A percentile compares a stretch with the other conserved stretches of the same genome.
These are phyloP conservation scores for Taurulus bubalis DNA, from an alignment of 2,113 vertebrate genomes.

Conservation along the genomic window DNA sequence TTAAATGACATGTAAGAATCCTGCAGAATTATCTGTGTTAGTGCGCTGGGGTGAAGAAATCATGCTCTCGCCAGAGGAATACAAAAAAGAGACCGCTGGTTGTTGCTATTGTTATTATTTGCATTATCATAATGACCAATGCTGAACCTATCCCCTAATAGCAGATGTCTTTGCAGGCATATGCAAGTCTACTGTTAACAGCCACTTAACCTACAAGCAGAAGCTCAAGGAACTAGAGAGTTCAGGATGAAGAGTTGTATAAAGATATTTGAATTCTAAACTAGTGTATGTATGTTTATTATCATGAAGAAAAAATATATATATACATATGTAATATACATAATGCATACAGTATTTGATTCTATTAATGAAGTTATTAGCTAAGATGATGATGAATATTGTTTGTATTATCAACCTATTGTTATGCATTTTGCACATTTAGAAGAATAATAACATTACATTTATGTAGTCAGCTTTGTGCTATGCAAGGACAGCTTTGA, in stretches of 20 bases:
- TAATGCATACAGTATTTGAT: slow-evolving; percentile 81
- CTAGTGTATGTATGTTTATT: slow-evolving; percentile 84
- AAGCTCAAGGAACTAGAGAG: slow-evolving; percentile 68
- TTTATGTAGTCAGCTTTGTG: slow-evolving; percentile 95
- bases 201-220: slow-evolving; percentile 67
- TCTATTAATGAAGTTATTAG: slow-evolving; percentile 80
- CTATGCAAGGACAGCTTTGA: slow-evolving; percentile 96
- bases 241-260: slow-evolving; percentile 78
- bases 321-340: slow-evolving; percentile 84
- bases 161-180: slow-evolving; percentile 53
- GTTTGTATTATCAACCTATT: slow-evolving; percentile 89
- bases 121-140: slow-evolving; percentile 55
- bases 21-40: slow-evolving; percentile 39
- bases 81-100: slow-evolving; percentile 38
- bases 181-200: slow-evolving; percentile 68
- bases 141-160: slow-evolving; percentile 48
- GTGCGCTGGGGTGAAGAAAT: slow-evolving; percentile 46
- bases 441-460: slow-evolving; percentile 89
- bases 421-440: slow-evolving; percentile 98
- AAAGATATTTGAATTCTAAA: slow-evolving; percentile 80
- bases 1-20: slow-evolving; percentile 40
- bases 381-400: slow-evolving; percentile 81
- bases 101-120: slow-evolving; percentile 71
- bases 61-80: slow-evolving; percentile 33
- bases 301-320: slow-evolving; percentile 77